Conservation (phyloP, 2,797 vertebrate genomes). For the Darevskia mixta region DNA sequence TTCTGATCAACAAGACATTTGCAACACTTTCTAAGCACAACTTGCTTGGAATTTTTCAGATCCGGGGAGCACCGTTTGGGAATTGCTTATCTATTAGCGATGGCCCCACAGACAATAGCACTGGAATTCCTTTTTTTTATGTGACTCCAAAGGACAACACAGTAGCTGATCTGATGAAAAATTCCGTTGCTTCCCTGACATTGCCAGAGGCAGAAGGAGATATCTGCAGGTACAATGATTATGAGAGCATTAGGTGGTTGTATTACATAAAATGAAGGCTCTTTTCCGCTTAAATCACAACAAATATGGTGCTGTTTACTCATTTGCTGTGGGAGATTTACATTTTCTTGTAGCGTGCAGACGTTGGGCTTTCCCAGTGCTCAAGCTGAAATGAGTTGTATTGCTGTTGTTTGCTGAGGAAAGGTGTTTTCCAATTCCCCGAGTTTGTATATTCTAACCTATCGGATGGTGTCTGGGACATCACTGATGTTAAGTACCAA, state of each 20-base stretch:
- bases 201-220: conserved; percentile 88
- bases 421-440: neutral
- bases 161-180: conserved; percentile 84
- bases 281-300: neutral
- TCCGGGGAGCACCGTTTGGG: conserved; percentile 89
- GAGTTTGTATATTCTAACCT: neutral
- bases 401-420: neutral
- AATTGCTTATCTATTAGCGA: conserved; percentile 90
- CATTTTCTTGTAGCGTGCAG: neutral
- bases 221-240: conserved; percentile 85
- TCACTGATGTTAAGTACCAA: neutral
- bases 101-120: conserved; percentile 88
- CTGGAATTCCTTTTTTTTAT: conserved; percentile 89
- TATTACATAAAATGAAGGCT: neutral
- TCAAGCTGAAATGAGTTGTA: neutral
- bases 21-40: neutral
- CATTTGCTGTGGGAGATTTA: neutral
- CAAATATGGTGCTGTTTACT: neutral
- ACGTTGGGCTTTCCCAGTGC: neutral
- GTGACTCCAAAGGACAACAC: conserved; percentile 85
- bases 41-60: conserved; percentile 75
- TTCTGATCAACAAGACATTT: neutral
- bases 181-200: conserved; percentile 86
- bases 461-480: neutral
- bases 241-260: neutral